Evolutionary conservation across 2,797 vertebrate genomes (phyloP).

Genomic region (Manis pentadactyla): DNA sequence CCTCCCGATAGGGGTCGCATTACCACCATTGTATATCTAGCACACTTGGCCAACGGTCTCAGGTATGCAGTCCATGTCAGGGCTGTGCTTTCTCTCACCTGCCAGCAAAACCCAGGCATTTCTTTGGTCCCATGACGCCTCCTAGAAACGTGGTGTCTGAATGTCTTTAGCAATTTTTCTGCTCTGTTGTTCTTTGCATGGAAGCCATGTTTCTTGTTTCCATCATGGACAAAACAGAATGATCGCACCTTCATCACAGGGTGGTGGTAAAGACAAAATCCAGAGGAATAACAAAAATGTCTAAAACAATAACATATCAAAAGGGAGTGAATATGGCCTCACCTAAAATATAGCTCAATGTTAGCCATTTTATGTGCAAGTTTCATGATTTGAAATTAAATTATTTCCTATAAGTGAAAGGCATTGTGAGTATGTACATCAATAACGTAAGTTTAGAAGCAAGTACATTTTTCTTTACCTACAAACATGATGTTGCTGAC

Average conservation of each 20-base stretch:
- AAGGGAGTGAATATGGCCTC: neutral
- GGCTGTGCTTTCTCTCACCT: too few relatives aligned
- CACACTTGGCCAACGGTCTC: neutral
- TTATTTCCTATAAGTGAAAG: neutral
- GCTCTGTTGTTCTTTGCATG: neutral
- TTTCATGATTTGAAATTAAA: slow-evolving; percentile 34
- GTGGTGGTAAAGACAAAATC: neutral
- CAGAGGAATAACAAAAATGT: neutral
- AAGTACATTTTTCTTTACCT: neutral
- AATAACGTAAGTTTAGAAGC: neutral
- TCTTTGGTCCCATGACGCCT: neutral
- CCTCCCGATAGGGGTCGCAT: neutral
- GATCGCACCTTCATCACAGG: neutral
- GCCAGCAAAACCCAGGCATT: neutral
- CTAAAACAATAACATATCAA: neutral
- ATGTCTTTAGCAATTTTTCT: neutral
- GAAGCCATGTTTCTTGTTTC: neutral
- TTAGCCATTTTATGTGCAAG: neutral
- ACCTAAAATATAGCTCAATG: neutral
- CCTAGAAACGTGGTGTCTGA: neutral
- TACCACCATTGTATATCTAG: neutral
- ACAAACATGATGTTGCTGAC: neutral
- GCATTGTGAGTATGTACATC: neutral
- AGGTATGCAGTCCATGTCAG: neutral
- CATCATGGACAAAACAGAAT: neutral